Evolutionary conservation across 2,888 invertebrate genomes (phyloP).

Genomic region (Lycophotia porphyrea): DNA sequence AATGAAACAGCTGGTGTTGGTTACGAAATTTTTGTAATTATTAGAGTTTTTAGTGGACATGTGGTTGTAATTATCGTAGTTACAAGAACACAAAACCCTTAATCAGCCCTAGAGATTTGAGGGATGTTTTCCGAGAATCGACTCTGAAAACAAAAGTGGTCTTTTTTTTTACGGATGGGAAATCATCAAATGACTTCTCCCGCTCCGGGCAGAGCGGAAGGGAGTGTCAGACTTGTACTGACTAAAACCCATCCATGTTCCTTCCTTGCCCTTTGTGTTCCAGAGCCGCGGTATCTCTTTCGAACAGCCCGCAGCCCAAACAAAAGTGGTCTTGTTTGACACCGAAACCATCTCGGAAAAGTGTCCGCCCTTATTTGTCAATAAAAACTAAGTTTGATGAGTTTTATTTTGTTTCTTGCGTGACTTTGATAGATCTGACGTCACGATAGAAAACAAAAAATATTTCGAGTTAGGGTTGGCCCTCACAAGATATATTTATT

Average conservation of each 20-base stretch:
- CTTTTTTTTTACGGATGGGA: no score
- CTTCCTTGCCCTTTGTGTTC: no score
- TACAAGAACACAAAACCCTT: neutral
- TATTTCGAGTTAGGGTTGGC: neutral
- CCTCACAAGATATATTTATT: slow-evolving; percentile 3
- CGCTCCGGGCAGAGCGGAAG: no score
- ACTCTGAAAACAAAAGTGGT: slow-evolving; percentile 2
- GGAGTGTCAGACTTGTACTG: no score
- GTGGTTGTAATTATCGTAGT: neutral
- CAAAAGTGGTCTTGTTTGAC: slow-evolving; percentile 8
- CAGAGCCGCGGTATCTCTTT: no score
- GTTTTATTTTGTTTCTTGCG: slow-evolving; percentile 15
- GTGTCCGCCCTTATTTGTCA: neutral
- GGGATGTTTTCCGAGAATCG: slow-evolving; percentile 2
- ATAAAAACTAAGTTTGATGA: slow-evolving; percentile 22
- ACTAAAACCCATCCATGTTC: no score
- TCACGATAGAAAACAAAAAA: slow-evolving; percentile 4
- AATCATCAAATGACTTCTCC: no score
- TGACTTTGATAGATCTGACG: slow-evolving; percentile 12
- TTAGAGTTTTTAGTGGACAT: slow-evolving; percentile 11
- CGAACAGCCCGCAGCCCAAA: no score
- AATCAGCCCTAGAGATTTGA: neutral
- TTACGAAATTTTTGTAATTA: slow-evolving; percentile 29
- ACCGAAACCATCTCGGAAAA: neutral
- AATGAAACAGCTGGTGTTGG: slow-evolving; percentile 4